These are phyloP conservation scores for Diplazon laetatorius DNA, from an alignment of 2,888 invertebrate species.

Conservation along the genomic window DNA sequence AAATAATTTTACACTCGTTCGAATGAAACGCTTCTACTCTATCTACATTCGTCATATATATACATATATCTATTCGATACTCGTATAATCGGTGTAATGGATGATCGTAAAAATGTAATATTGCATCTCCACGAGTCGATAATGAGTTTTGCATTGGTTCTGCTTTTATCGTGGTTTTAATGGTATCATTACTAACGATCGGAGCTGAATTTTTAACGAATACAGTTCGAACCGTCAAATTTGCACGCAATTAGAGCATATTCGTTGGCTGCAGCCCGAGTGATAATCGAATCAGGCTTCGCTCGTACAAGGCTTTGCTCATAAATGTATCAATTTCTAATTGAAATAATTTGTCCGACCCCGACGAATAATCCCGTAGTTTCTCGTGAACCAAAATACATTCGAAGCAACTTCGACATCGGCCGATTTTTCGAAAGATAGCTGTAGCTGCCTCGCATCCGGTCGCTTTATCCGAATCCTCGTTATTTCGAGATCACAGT, in stretches of 20 bases:
- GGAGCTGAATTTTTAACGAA: not conserved
- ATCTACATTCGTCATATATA: not conserved
- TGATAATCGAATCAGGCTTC: too few species aligned
- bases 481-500: not conserved
- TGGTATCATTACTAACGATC: not conserved
- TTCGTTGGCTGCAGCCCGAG: too few species aligned
- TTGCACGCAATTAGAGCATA: not conserved
- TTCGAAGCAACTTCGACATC: constrained; percentile 30
- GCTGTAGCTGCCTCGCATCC: constrained; percentile 8
- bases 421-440: constrained; percentile 30
- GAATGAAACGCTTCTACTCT: too few species aligned
- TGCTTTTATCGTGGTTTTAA: not conserved
- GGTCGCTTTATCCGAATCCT: not conserved
- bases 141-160: not conserved
- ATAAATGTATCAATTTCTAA: not conserved
- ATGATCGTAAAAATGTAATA: not conserved
- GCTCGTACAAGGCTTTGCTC: too few species aligned
- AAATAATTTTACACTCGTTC: too few species aligned
- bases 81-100: not conserved
- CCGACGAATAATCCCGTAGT: too few species aligned
- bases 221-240: not conserved
- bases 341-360: too few species aligned
- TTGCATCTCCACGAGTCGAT: not conserved
- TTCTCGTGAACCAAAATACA: not conserved
- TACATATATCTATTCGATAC: too few species aligned